Percentiles rank a stretch among this genome's conserved stretches.
These are phyloP conservation scores for Pogoniulus pusillus DNA, from an alignment of 2,797 vertebrate species.

Conservation along the genomic window DNA sequence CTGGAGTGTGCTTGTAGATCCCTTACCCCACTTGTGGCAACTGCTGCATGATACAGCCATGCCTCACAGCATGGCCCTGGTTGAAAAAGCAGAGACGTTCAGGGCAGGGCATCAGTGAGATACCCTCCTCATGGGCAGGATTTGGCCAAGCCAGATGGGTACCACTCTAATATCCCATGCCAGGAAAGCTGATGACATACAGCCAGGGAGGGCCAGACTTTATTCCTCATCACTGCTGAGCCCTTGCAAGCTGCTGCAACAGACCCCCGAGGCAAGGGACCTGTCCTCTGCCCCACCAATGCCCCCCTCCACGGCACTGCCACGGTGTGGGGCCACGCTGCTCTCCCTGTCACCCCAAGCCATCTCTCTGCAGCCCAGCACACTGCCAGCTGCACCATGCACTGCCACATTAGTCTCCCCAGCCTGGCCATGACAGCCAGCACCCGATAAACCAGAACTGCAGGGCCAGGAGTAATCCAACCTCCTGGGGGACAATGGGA, in stretches of 20 bases:
- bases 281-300: not conserved
- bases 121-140: rapidly evolving
- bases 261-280: not conserved
- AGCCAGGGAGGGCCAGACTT: not conserved
- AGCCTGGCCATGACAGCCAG: not conserved
- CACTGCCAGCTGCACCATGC: rapidly evolving
- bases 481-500: rapidly evolving
- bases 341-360: not conserved
- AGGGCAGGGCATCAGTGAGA: not conserved
- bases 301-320: not conserved
- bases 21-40: not conserved
- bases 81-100: not conserved
- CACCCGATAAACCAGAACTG: not conserved
- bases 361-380: not conserved
- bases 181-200: not conserved
- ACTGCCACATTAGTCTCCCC: not conserved
- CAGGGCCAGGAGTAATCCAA: not conserved
- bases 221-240: not conserved
- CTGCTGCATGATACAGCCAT: not conserved
- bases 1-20: not conserved
- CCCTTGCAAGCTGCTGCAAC: not conserved
- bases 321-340: rapidly evolving
- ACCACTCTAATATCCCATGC: not conserved
- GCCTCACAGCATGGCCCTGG: rapidly evolving
- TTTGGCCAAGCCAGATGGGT: not conserved